Percentiles rank a stretch among this genome's conserved stretches.
phyloP scores from a whole-genome alignment of 2,113 vertebrate genomes.

The Otus sunia region DNA sequence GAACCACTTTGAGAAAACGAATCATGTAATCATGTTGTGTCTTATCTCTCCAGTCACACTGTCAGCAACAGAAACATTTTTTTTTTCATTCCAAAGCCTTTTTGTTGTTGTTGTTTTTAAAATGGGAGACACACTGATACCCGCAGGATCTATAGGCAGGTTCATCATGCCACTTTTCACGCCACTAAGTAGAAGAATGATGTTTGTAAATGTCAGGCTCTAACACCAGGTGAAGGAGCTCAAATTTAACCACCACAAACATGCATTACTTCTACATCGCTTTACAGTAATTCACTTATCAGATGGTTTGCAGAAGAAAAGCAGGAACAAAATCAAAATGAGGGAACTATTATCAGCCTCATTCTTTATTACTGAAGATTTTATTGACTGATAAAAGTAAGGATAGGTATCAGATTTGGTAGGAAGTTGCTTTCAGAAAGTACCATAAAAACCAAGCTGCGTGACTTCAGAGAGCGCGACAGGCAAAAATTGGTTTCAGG shows the following conservation, averaged over 20 bases:
- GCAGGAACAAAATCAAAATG: neutral
- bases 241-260: neutral
- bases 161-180: neutral
- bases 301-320: neutral
- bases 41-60: neutral
- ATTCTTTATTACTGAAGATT: neutral
- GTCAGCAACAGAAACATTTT: neutral
- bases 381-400: neutral
- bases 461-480: neutral
- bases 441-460: neutral
- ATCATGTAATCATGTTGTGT: neutral
- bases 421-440: neutral
- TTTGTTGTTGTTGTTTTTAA: neutral
- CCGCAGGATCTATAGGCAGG: neutral
- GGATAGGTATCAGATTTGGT: neutral
- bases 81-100: neutral
- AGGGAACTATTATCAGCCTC: neutral
- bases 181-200: neutral
- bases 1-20: neutral
- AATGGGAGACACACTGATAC: neutral
- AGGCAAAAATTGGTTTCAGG: neutral
- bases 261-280: neutral
- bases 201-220: neutral
- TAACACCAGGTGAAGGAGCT: neutral
- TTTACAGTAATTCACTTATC: neutral